Base-by-base conservation (phyloP, 2,113 vertebrate genomes). In the Lanius collurio region DNA sequence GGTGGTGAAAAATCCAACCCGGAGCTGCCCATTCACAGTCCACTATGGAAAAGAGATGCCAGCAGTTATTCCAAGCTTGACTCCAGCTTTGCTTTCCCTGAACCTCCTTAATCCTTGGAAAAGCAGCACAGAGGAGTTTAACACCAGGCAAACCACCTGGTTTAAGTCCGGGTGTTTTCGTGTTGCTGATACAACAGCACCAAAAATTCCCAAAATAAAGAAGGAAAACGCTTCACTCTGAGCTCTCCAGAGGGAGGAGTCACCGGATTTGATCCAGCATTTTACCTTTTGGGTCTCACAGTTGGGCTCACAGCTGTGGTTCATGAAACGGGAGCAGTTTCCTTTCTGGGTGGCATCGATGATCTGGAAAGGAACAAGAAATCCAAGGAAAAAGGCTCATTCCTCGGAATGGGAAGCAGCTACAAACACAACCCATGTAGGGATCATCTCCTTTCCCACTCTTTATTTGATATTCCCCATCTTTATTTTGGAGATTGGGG, bases 281-380 rank as follows among this genome's bases (percentile, higher is more conserved):
- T 96, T 98, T 97, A 99, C 99, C 98, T 99, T 99, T 53, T 99
- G 99, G 12, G 99, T 99, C 95, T 99, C 99, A 79, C 99, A 99
- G 97, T 99, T 99, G 10, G 99, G 99, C 90, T 99, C 99, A 63
- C 99, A 99, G 98, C 99, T 99, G 96, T 99, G 99, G 98, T 99
- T 99, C 99, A 99, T 99, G 91, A 99, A 99, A 35, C 99, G 98
- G 18, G 99, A 99, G 87, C 99, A 99, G 91, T 99, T 99, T 49
- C 99, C 99, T 96, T 99, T 99, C 96, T 99, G 98, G 6, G 99
- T 99, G 41, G 99, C 99, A 73, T 99, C 99, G 64, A 99, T 99
- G 83, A 99, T 99, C 99, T 99, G 95, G 2, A 64, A 89, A 71
- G 53, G 33, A 50, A 95, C 56, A 47, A 18, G 12, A 57, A 81